Evolutionary conservation across 2,888 invertebrate genomes (phyloP).

Genomic region (Lasioglossum leucozonium): DNA sequence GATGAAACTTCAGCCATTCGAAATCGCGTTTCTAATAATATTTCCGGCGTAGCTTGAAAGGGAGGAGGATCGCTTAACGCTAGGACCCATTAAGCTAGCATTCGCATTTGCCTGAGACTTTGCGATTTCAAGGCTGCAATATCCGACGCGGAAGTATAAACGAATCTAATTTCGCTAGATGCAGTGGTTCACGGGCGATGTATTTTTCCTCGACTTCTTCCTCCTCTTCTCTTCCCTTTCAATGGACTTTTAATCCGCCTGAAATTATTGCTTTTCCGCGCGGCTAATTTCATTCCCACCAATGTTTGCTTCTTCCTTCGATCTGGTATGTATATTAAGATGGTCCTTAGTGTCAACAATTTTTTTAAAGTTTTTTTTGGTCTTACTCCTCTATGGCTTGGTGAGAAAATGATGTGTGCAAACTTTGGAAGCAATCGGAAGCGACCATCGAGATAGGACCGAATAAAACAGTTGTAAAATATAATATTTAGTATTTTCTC

Average conservation of each 20-base stretch:
- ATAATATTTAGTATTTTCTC: too few species aligned
- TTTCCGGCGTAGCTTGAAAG: conserved; percentile 21
- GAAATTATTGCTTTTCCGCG: not conserved
- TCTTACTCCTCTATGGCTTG: too few species aligned
- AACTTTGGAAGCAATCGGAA: too few species aligned
- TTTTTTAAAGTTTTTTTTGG: too few species aligned
- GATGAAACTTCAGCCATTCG: conserved; percentile 24
- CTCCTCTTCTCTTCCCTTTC: not conserved
- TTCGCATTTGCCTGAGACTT: conserved; percentile 56
- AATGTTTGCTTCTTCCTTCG: not conserved
- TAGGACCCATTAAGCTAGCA: conserved; percentile 50
- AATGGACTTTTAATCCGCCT: not conserved
- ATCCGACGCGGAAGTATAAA: conserved; percentile 54
- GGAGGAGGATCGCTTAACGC: conserved; percentile 47
- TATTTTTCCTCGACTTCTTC: conserved; percentile 18
- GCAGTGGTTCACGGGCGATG: conserved; percentile 29
- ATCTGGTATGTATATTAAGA: not conserved
- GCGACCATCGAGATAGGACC: too few species aligned
- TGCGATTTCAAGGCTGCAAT: conserved; percentile 44
- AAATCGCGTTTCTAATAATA: conserved; percentile 38
- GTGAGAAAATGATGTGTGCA: too few species aligned
- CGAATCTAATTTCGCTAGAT: conserved; percentile 47
- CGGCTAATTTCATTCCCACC: not conserved
- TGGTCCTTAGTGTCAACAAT: too few species aligned
- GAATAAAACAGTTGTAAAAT: too few species aligned